A percentile compares a stretch with the other conserved stretches of the same genome.
Evolutionary conservation across 2,888 invertebrate genomes (phyloP).

Genomic region (Aradus depressus): DNA sequence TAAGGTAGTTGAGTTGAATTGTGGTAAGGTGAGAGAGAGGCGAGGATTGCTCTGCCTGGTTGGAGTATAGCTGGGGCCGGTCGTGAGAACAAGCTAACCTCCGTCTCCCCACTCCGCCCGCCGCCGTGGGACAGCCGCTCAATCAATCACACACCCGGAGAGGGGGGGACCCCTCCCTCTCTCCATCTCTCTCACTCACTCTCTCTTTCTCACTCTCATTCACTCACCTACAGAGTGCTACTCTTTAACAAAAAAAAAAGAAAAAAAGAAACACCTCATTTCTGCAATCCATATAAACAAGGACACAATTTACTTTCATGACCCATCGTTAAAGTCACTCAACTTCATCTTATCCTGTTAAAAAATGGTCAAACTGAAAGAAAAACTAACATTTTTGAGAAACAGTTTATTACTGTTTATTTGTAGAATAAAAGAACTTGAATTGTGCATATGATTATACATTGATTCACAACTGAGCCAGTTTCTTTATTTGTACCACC

Average conservation of each 20-base stretch:
- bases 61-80: slow-evolving; percentile 5
- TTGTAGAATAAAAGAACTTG: too few species aligned
- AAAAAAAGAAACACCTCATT: too few species aligned
- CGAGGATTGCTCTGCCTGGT: not conserved
- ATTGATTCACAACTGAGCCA: too few species aligned
- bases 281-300: too few species aligned
- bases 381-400: too few species aligned
- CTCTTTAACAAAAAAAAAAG: too few species aligned
- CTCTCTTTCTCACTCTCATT: slow-evolving; percentile 1
- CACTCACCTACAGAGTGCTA: slow-evolving; percentile 1
- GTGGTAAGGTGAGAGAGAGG: not conserved
- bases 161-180: slow-evolving; percentile 2
- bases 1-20: not conserved
- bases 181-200: slow-evolving; percentile 12
- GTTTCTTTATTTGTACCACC: too few species aligned
- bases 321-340: slow-evolving; percentile 11
- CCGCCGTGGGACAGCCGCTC: slow-evolving; percentile 16
- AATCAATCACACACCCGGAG: slow-evolving; percentile 6
- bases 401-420: too few species aligned
- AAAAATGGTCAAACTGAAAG: too few species aligned
- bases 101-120: slow-evolving; percentile 12
- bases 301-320: not conserved
- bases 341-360: too few species aligned
- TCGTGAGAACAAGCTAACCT: slow-evolving; percentile 24
- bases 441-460: too few species aligned